Evolutionary conservation across 2,888 invertebrate genomes (phyloP), one percentile per base, ranked within the genome.

Genomic region (Pristionchus entomophagus): DNA sequence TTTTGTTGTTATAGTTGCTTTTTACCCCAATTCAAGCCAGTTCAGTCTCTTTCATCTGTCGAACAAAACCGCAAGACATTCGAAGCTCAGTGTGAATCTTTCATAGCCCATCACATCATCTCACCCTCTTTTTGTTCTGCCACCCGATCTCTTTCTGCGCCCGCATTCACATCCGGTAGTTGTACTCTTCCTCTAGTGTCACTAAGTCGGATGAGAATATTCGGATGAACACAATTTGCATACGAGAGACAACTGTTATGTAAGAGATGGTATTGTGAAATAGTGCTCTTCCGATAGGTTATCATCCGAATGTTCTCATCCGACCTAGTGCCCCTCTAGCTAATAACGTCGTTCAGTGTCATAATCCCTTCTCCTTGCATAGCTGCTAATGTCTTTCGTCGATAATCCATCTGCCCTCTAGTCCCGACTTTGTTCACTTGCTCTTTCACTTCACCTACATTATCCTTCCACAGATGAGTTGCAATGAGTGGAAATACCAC

Each of bases 11-110:
- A 45, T 84, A 69, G 65, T 69, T 49, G 78, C 51, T 41, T 45
- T 62, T 69, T 49, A 41, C 14, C 17, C 10, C 26, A n/a, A n/a
- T 51, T 81, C 51, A 49, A 19, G n/a, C 53, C 56, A 35, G 19
- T 29, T 84, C 49, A 32, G 38, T 69, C 41, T 65, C 73, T 73
- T 73, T 73, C 73, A 73, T 59, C 26, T 22, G 73, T 45, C 73
- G 73, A 73, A 73, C 73, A 73, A 73, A 73, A 22, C 73, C 38
- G 65, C 65, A 73, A 73, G 8, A 73, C 45, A 73, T 32, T 41
- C 73, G 26, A 73, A 73, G 73, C 73, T 73, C 73, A 73, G 73
- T 26, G 38, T n/a, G 12, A 5, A 38, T 73, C 73, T 73, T 73
- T 73, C 73, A 73, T 32, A 78, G 51, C 51, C 32, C 49, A 78